Evolutionary conservation across 2,113 vertebrate genomes (phyloP).

Genomic region (Drymodes brunneopygia): DNA sequence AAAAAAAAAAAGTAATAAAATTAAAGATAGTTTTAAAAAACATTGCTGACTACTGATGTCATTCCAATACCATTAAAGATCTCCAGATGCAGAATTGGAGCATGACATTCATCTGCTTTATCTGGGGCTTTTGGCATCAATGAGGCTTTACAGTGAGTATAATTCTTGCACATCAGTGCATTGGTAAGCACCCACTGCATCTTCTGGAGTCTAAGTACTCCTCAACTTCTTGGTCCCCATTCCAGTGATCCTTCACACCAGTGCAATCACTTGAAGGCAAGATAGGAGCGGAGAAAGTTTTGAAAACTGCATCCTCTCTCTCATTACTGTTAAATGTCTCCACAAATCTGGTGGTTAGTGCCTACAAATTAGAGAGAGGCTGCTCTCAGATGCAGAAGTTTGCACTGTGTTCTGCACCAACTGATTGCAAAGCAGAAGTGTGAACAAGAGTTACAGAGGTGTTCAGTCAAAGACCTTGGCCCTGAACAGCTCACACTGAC

Average conservation of each 20-base stretch:
- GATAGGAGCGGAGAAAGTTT: accelerated
- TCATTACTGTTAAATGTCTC: neutral
- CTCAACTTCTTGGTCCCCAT: neutral
- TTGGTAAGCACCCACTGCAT: neutral
- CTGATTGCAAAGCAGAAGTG: neutral
- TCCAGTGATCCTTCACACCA: neutral
- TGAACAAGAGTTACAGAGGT: neutral
- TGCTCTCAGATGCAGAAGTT: neutral
- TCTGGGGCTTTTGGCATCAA: neutral
- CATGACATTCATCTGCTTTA: neutral
- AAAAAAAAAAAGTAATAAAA: neutral
- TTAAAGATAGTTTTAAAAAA: neutral
- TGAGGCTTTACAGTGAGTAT: neutral
- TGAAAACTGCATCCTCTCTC: neutral
- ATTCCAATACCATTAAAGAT: neutral
- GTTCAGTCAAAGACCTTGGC: neutral
- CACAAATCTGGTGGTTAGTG: neutral
- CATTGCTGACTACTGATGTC: neutral
- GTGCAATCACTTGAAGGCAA: neutral
- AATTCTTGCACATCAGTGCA: neutral
- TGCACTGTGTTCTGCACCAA: neutral
- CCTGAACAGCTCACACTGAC: neutral
- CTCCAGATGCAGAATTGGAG: neutral
- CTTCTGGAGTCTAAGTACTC: neutral
- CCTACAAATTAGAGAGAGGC: neutral